A percentile compares a stretch with the other conserved stretches of the same genome.
Conservation (phyloP, 2,888 invertebrate species). For the Diogma glabrata region DNA sequence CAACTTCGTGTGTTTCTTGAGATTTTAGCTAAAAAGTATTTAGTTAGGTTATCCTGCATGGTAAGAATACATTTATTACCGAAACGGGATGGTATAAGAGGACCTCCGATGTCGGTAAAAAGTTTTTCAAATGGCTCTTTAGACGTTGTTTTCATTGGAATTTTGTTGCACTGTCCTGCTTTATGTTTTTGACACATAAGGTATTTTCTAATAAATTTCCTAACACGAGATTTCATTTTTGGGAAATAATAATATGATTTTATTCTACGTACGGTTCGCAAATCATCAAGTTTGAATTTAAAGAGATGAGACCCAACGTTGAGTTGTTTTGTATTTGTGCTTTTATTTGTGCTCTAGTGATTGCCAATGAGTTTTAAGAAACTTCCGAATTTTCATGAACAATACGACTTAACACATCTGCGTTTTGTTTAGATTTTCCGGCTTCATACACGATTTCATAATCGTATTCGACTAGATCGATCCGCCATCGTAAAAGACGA, state of each 20-base stretch:
- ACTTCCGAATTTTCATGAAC: too few relatives aligned
- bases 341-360: too few relatives aligned
- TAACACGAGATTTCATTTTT: slow-evolving; percentile 19
- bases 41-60: slow-evolving; percentile 26
- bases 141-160: slow-evolving; percentile 26
- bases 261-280: slow-evolving; percentile 17
- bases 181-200: slow-evolving; percentile 27
- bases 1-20: slow-evolving; percentile 24
- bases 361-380: too few relatives aligned
- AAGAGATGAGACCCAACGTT: too few relatives aligned
- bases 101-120: slow-evolving; percentile 26
- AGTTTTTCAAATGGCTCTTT: slow-evolving; percentile 22
- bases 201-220: slow-evolving; percentile 19
- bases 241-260: slow-evolving; percentile 20
- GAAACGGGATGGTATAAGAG: slow-evolving; percentile 22
- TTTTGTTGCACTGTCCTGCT: slow-evolving; percentile 18
- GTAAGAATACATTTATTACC: slow-evolving; percentile 29
- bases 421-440: too few relatives aligned
- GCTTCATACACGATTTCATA: too few relatives aligned
- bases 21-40: slow-evolving; percentile 27
- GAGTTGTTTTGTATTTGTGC: too few relatives aligned
- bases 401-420: too few relatives aligned
- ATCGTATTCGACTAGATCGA: too few relatives aligned
- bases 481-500: neutral
- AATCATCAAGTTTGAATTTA: too few relatives aligned